Base-by-base conservation (phyloP, 1,140 invertebrate genomes). In the Drosophila pseudoobscura region DNA sequence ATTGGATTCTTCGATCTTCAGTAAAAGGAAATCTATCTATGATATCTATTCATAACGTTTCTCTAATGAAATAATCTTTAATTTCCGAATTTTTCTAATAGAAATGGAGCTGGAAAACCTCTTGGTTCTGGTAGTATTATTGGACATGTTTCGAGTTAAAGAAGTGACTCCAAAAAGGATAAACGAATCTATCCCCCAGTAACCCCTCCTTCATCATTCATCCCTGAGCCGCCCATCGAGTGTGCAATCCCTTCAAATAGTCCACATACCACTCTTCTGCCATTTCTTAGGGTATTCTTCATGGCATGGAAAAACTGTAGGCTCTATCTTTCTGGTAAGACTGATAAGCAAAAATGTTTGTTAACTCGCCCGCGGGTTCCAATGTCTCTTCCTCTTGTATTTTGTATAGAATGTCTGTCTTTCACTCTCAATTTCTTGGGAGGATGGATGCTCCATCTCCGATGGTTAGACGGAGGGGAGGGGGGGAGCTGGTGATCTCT, bases 371-470 rank as follows among this genome's bases (percentile, higher is more conserved):
- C 79, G 68, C 64, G 46, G 73, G 80, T 3, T 11, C 11, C 35
- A 39, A 39, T 39, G 11, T 13, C 63, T 58, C 15, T 51, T 17
- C 43, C 7, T 3, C 7, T 29, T 75, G 62, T 83, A 74, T 74
- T 49, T 73, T 47, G 17, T 17, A 52, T 58, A 75, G 80, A 80
- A 73, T 80, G 72, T 61, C 62, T 69, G 51, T 44, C 83, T 83
- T 88, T 88, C 83, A 88, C 83, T 88, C 83, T 88, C 83, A 62
- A 71, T 88, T 88, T 88, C 84, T 78, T 59, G 60, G 26, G 43
- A 75, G 49, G 53, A 65, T 52, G 52, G 60, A 26, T 64, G 59
- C 29, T 11, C 17, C 17, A 17, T 17, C 4, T 39, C 24, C 41
- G 51, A 56, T 39, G 35, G 63, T 68, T 44, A 45, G 68, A 24